These are phyloP conservation scores for Meghimatium bilineatum DNA, from an alignment of 2,888 invertebrate genomes.

Conservation along the genomic window DNA sequence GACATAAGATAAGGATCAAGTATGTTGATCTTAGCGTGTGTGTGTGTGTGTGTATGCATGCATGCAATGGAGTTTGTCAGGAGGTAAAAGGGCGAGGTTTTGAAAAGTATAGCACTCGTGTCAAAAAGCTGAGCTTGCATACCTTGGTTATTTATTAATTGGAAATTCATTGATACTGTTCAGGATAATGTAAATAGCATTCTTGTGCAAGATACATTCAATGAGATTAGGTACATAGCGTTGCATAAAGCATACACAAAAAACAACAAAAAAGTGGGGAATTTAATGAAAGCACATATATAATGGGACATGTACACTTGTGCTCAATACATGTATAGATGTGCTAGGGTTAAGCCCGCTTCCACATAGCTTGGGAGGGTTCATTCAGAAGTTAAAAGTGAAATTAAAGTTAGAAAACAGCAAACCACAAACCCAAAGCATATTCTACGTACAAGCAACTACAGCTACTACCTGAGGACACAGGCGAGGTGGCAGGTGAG, in stretches of 20 bases:
- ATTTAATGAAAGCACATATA: background rate
- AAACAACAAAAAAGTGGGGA: background rate
- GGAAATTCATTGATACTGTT: too few species aligned
- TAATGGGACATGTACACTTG: background rate
- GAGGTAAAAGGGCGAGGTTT: too few species aligned
- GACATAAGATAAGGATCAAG: too few species aligned
- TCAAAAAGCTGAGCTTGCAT: too few species aligned
- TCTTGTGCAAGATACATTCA: background rate
- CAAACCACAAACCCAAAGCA: constrained; percentile 33
- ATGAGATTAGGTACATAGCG: background rate
- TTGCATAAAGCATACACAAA: constrained; percentile 5
- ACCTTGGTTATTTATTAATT: too few species aligned
- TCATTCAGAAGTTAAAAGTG: background rate
- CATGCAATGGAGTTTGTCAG: too few species aligned
- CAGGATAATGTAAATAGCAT: too few species aligned
- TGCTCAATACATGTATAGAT: background rate
- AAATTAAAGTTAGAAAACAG: background rate
- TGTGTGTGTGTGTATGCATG: too few species aligned
- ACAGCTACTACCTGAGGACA: constrained; percentile 47
- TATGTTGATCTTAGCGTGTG: too few species aligned
- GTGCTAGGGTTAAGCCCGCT: background rate
- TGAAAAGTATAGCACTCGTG: too few species aligned
- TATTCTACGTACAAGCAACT: constrained; percentile 25
- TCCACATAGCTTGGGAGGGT: background rate
- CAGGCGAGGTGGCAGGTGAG: constrained; percentile 49